Evolutionary conservation across 2,888 invertebrate species (phyloP), one percentile per base, ranked within the genome.

Genomic region (Germaria angustata): DNA sequence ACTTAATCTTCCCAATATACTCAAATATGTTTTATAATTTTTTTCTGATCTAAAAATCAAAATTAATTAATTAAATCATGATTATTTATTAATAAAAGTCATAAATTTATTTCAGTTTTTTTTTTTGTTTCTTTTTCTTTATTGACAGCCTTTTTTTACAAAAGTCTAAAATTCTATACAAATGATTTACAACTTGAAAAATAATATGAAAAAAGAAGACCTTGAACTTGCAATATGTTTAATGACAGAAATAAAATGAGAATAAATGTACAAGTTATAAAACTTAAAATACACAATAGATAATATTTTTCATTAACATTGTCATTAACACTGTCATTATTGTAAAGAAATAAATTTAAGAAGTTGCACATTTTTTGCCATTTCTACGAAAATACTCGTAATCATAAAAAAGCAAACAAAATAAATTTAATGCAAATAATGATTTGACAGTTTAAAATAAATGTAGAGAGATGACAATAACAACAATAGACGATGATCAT

Each of bases 181-280:
- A 59, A 28, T 49, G 24, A 49, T 72, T 61, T 72, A 51, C 59
- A 39, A 41, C 53, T 49, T 39, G 11, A 15, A 46, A 34, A 28
- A 28, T 28, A 6, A 28, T 5, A 28, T 28, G 3, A 20, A 24
- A 59, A 71, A 32, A 46, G 32, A 51, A 39, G 39, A 79, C 75
- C 79, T 79, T 79, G 82, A 79, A 82, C 82, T 82, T 82, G 82
- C 73, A 44, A 69, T 53, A 57, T 46, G 0, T 44, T 46, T 73
- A 65, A 65, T 79, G 51, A 63, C 57, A 57, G 11, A 17, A 71
- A 65, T 28, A 22, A n/a, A 36, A 22, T 5, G 3, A 4, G 24
- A 6, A 13, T 22, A 9, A 20, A 36, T 49, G 39, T 24, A 44
- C 34, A 9, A 55, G 5, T 36, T 46, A 36, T 17, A 44, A 77